These are phyloP conservation scores for Thaumatotibia leucotreta DNA, from an alignment of 1,140 invertebrate species.

Conservation along the genomic window DNA sequence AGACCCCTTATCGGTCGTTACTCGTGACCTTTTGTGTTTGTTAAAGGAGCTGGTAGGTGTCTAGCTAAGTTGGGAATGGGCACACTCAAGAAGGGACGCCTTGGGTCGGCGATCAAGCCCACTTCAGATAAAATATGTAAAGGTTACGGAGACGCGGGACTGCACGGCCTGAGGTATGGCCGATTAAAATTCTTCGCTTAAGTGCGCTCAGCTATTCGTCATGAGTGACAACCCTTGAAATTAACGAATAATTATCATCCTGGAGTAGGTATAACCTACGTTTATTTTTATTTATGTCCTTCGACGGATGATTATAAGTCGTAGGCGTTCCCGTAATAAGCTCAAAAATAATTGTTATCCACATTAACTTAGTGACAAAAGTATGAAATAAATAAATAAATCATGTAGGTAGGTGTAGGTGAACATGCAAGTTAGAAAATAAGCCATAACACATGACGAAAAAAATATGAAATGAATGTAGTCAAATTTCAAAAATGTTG, in stretches of 20 bases:
- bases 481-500: too few relatives aligned
- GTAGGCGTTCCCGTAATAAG: too few relatives aligned
- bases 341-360: too few relatives aligned
- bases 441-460: too few relatives aligned
- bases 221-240: slow-evolving; percentile 6
- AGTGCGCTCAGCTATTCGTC: slow-evolving; percentile 13
- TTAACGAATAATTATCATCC: not conserved
- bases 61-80: slow-evolving; percentile 49
- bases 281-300: not conserved
- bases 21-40: slow-evolving; percentile 28
- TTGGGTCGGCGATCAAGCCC: slow-evolving; percentile 60
- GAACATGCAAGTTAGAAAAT: too few relatives aligned
- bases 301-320: not conserved
- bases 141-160: slow-evolving; percentile 47
- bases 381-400: too few relatives aligned
- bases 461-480: too few relatives aligned
- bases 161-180: slow-evolving; percentile 35
- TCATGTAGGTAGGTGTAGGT: too few relatives aligned
- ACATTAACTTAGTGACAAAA: too few relatives aligned
- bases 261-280: not conserved
- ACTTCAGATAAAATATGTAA: slow-evolving; percentile 71
- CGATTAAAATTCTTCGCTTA: slow-evolving; percentile 48
- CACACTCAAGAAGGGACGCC: slow-evolving; percentile 47
- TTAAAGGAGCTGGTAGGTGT: slow-evolving; percentile 35
- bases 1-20: slow-evolving; percentile 42